Evolutionary conservation across 2,797 vertebrate genomes (phyloP).

Genomic region (Neostethus bicornis): DNA sequence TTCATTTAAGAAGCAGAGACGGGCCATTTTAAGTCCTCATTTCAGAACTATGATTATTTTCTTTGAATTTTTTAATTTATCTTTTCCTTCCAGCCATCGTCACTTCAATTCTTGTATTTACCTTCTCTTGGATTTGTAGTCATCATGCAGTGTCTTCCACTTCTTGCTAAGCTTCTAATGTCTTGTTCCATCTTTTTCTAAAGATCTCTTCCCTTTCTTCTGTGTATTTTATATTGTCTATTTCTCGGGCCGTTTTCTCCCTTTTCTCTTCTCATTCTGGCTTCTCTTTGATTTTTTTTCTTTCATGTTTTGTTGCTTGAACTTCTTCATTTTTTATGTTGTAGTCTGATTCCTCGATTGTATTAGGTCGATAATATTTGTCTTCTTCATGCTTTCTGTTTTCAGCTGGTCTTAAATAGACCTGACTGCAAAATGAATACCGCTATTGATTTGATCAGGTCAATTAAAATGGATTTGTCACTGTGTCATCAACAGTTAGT

Average conservation of each 20-base stretch:
- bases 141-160: not conserved
- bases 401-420: not conserved
- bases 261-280: not conserved
- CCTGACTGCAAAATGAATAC: not conserved
- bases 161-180: not conserved
- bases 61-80: not conserved
- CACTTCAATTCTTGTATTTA: too few relatives aligned
- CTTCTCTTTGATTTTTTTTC: not conserved
- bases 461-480: too few relatives aligned
- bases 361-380: not conserved
- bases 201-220: not conserved
- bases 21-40: slow-evolving; percentile 40
- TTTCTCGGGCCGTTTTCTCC: accelerated
- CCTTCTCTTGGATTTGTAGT: too few relatives aligned
- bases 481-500: too few relatives aligned
- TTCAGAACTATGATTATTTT: not conserved
- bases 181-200: not conserved
- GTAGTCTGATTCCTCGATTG: not conserved
- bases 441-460: too few relatives aligned
- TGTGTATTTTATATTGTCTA: accelerated
- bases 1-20: slow-evolving; percentile 21
- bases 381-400: not conserved
- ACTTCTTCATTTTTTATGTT: not conserved
- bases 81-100: accelerated
- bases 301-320: not conserved